Conservation (phyloP, 2,113 vertebrate genomes). For the Bubalus kerabau region DNA sequence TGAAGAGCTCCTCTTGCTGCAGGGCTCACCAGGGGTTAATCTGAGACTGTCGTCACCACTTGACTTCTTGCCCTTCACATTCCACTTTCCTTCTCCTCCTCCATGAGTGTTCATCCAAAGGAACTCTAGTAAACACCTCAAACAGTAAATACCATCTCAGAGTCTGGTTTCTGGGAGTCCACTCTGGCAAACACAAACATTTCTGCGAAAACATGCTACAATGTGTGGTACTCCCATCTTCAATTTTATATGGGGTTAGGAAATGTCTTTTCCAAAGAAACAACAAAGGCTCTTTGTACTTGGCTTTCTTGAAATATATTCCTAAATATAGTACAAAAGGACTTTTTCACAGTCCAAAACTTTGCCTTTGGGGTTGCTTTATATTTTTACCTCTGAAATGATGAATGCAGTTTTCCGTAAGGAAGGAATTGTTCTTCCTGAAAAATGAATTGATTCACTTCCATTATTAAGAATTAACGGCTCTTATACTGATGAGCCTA, state of each 20-base stretch:
- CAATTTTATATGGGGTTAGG: neutral
- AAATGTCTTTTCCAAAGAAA: neutral
- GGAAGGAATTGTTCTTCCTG: neutral
- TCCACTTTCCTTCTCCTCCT: neutral
- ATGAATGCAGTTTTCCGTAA: neutral
- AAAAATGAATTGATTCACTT: slow-evolving; percentile 12
- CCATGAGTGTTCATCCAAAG: neutral
- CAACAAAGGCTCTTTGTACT: neutral
- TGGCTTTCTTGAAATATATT: neutral
- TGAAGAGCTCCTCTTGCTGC: neutral
- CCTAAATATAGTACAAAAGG: neutral
- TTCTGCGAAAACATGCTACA: neutral
- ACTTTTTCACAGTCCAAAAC: neutral
- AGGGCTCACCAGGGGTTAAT: neutral
- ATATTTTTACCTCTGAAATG: neutral
- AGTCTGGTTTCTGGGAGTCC: neutral
- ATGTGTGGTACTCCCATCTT: neutral
- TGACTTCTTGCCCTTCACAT: neutral
- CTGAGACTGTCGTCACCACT: no score
- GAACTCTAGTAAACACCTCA: neutral
- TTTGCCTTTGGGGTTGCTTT: neutral
- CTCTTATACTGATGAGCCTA: neutral
- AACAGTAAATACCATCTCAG: neutral
- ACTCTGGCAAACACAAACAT: neutral
- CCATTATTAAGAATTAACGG: neutral